These are phyloP conservation scores for Drosophila tani DNA, from an alignment of 1,140 invertebrate genomes.

Conservation along the genomic window DNA sequence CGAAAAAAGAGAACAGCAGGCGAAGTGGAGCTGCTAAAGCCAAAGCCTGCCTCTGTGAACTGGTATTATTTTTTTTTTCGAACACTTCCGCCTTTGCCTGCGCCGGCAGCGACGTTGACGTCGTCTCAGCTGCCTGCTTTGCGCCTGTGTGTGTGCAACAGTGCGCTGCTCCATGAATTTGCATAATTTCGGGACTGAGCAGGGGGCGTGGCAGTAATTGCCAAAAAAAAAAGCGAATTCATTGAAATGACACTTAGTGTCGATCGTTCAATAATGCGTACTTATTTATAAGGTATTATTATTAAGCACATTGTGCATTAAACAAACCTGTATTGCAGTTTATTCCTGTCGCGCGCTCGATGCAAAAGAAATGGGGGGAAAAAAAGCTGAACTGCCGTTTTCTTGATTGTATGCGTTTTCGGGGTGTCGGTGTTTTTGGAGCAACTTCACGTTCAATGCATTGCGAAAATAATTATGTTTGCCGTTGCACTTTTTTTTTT, in stretches of 20 bases:
- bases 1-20: constrained; percentile 29
- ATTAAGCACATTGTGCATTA: constrained; percentile 57
- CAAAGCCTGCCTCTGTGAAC: constrained; percentile 54
- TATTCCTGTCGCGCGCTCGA: constrained; percentile 59
- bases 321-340: constrained; percentile 80
- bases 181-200: constrained; percentile 63
- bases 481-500: constrained; percentile 68
- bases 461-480: constrained; percentile 78
- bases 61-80: constrained; percentile 56
- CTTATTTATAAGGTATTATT: constrained; percentile 32
- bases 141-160: constrained; percentile 25
- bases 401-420: constrained; percentile 46
- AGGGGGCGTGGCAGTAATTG: constrained; percentile 52
- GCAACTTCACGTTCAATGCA: constrained; percentile 65
- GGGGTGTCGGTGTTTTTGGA: constrained; percentile 50
- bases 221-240: constrained; percentile 5
- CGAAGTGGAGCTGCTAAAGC: constrained; percentile 28
- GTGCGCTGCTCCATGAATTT: constrained; percentile 62
- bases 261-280: constrained; percentile 42
- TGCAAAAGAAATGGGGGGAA: constrained; percentile 37
- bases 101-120: constrained; percentile 41
- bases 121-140: constrained; percentile 35
- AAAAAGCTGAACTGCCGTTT: constrained; percentile 42
- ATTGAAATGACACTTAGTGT: constrained; percentile 54
- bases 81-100: constrained; percentile 68